A percentile compares a stretch with the other conserved stretches of the same genome.
These are phyloP conservation scores for Scleropages formosus DNA, from an alignment of 2,797 vertebrate genomes.

Conservation along the genomic window DNA sequence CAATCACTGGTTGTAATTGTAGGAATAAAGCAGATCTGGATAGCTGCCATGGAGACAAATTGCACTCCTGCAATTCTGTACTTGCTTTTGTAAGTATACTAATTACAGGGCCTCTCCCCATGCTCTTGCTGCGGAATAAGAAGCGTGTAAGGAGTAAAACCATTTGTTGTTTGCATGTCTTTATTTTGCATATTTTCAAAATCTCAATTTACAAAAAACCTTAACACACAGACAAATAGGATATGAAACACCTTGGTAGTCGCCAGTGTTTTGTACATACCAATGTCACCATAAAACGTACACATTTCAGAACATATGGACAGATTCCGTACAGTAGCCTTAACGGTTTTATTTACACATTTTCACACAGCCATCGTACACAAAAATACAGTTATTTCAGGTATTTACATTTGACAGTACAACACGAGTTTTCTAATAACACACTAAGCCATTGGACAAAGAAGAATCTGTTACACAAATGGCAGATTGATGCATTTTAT, in stretches of 20 bases:
- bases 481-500: neutral
- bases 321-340: constrained; percentile 39
- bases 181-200: constrained; percentile 58
- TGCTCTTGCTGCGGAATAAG: neutral
- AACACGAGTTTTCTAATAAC: constrained; percentile 55
- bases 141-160: neutral
- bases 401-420: constrained; percentile 58
- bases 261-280: constrained; percentile 42
- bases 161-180: constrained; percentile 36
- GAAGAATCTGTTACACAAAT: constrained; percentile 32
- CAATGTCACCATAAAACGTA: constrained; percentile 50
- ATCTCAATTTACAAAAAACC: constrained; percentile 63
- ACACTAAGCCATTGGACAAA: constrained; percentile 48
- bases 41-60: neutral
- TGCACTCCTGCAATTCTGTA: neutral
- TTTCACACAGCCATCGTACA: constrained; percentile 41
- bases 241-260: constrained; percentile 53
- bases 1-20: neutral
- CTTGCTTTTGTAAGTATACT: neutral
- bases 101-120: neutral
- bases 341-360: constrained; percentile 39
- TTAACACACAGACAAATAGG: constrained; percentile 55
- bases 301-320: constrained; percentile 44
- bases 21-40: neutral
- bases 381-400: constrained; percentile 54